Conservation (phyloP, 2,888 invertebrate species). For the Sceliomorpha sp. region DNA sequence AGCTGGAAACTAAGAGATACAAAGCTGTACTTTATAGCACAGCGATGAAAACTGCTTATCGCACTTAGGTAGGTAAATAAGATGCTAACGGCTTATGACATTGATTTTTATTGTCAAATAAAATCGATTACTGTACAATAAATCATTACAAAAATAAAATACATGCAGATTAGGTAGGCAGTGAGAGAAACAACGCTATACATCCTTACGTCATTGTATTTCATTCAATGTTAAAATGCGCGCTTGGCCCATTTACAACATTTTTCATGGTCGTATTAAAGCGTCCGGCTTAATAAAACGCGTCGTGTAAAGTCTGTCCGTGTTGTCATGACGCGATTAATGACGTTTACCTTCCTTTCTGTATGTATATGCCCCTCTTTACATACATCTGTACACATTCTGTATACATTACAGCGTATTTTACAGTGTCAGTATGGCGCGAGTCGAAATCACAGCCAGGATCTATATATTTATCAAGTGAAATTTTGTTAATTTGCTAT, state of each 20-base stretch:
- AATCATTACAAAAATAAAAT: constrained; percentile 49
- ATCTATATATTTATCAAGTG: constrained; percentile 12
- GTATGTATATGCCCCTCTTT: constrained; percentile 5
- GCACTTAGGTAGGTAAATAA: no score
- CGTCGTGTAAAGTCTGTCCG: not conserved
- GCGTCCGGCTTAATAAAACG: not conserved
- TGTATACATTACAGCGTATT: constrained; percentile 9
- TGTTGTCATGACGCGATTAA: not conserved
- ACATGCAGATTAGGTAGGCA: constrained; percentile 39
- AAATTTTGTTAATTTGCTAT: not conserved
- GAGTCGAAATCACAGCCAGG: constrained; percentile 25
- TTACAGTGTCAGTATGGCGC: constrained; percentile 20
- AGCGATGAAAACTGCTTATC: no score
- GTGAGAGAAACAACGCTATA: constrained; percentile 27
- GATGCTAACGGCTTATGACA: not conserved
- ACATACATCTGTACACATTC: constrained; percentile 19
- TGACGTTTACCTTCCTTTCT: constrained; percentile 1
- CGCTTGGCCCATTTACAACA: no score
- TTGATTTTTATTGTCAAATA: constrained; percentile 34
- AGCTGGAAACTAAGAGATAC: no score
- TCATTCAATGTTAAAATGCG: not conserved
- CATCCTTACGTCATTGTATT: not conserved
- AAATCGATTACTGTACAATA: constrained; percentile 39
- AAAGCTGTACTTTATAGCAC: no score
- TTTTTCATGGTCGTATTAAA: not conserved